Percentiles rank a stretch among this genome's conserved stretches.
Conservation (phyloP, 1,140 invertebrate genomes). For the Apis dorsata region DNA sequence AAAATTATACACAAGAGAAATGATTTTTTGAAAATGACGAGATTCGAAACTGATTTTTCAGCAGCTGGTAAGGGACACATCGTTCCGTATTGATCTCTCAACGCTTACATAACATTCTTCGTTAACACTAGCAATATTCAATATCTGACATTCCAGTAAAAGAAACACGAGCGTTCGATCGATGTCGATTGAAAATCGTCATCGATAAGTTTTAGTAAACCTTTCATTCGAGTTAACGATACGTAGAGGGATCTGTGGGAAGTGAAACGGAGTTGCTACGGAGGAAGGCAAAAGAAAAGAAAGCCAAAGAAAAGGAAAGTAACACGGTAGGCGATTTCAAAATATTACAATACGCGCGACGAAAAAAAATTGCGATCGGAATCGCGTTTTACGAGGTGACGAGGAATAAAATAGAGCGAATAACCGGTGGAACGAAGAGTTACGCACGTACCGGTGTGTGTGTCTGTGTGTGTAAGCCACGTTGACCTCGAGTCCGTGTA, state of each 20-base stretch:
- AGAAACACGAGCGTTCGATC: not conserved
- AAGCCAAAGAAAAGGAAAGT: not conserved
- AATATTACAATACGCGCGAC: too few species aligned
- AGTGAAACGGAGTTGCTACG: too few species aligned
- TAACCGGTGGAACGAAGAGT: not conserved
- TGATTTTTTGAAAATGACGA: too few species aligned
- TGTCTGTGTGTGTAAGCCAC: not conserved
- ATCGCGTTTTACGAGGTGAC: too few species aligned
- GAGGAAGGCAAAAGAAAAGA: not conserved
- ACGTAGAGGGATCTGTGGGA: too few species aligned
- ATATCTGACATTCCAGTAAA: not conserved
- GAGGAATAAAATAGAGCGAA: too few species aligned
- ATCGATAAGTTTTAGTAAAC: not conserved
- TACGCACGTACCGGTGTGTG: too few species aligned
- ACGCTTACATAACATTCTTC: constrained; percentile 2
- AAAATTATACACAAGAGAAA: too few species aligned
- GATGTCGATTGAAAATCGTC: not conserved
- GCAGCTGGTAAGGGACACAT: not conserved
- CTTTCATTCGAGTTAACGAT: not conserved
- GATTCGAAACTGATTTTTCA: not conserved
- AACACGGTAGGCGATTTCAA: not conserved
- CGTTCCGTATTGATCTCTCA: constrained; percentile 10
- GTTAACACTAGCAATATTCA: not conserved
- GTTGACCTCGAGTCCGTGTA: not conserved
- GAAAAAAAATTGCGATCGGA: too few species aligned